Percentiles rank a stretch among this genome's conserved stretches.
These are phyloP conservation scores for Lamprologus callipterus DNA, from an alignment of 2,113 vertebrate genomes.

Conservation along the genomic window DNA sequence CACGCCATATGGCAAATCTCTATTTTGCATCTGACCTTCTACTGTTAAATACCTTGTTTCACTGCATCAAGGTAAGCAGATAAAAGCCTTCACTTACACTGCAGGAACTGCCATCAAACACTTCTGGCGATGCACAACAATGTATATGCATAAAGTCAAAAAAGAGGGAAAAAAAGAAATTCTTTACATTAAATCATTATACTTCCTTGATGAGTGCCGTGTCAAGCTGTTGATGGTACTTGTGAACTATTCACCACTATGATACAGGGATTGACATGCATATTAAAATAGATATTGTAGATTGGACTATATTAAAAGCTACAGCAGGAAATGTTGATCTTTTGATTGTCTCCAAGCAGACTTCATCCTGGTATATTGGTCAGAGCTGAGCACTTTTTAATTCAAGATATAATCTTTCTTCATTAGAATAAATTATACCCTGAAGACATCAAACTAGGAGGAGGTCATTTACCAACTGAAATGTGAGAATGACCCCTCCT, in stretches of 20 bases:
- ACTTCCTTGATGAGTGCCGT: not conserved
- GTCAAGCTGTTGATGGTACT: not conserved
- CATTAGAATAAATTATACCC: slow-evolving; percentile 51
- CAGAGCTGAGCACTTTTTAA: slow-evolving; percentile 39
- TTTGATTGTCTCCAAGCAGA: slow-evolving; percentile 33
- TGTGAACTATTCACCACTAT: slow-evolving; percentile 12
- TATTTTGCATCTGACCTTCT: slow-evolving; percentile 68
- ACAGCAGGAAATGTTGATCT: not conserved
- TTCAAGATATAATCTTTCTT: slow-evolving; percentile 58
- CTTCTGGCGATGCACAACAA: not conserved
- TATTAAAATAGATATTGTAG: not conserved
- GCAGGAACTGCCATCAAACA: not conserved
- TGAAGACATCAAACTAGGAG: slow-evolving; percentile 1
- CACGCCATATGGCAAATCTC: slow-evolving; percentile 50
- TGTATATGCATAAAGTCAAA: not conserved
- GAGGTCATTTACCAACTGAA: slow-evolving; percentile 27
- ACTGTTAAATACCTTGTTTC: slow-evolving; percentile 64
- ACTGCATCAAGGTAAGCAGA: slow-evolving; percentile 42
- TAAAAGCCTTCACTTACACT: slow-evolving; percentile 17
- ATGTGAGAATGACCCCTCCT: slow-evolving; percentile 12
- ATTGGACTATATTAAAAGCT: not conserved
- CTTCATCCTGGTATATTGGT: slow-evolving; percentile 1
- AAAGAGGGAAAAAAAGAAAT: fast-evolving
- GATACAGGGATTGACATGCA: not conserved
- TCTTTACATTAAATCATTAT: not conserved